Evolutionary conservation across 2,797 vertebrate species (phyloP).

Genomic region (Sebastes cheni): DNA sequence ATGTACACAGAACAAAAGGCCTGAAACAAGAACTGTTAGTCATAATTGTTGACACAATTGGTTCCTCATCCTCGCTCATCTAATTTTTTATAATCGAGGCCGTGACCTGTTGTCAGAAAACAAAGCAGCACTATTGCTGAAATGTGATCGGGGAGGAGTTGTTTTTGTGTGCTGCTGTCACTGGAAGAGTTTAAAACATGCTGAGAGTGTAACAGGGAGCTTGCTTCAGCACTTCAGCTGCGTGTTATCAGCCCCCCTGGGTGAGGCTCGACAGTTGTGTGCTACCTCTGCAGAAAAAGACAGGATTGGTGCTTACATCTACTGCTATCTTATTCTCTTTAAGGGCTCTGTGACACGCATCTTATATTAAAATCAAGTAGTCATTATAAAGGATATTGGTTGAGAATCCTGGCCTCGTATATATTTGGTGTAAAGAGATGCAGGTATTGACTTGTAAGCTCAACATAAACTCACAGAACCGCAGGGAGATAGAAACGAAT

Average conservation of each 20-base stretch:
- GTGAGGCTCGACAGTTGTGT: constrained; percentile 40
- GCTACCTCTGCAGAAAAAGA: constrained; percentile 63
- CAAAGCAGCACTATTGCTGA: constrained; percentile 7
- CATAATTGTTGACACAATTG: not conserved
- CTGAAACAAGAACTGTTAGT: not conserved
- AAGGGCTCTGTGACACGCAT: constrained; percentile 35
- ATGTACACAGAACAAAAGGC: not conserved
- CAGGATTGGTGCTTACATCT: constrained; percentile 31
- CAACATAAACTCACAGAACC: not conserved
- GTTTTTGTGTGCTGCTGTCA: constrained; percentile 35
- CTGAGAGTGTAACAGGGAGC: constrained; percentile 33
- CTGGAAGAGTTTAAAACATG: constrained; percentile 19
- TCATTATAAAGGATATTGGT: not conserved
- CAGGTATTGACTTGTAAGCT: not conserved
- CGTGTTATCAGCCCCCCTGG: constrained; percentile 45
- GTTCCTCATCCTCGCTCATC: not conserved
- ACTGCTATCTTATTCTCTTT: constrained; percentile 39
- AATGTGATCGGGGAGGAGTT: constrained; percentile 15
- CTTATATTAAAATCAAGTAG: not conserved
- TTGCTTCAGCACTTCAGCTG: constrained; percentile 62
- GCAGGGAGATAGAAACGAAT: not conserved
- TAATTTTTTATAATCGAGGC: constrained; percentile 8
- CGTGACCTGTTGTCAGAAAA: constrained; percentile 37
- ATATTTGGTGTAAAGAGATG: not conserved
- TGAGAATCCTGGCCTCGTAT: not conserved